Evolutionary conservation across 1,140 invertebrate genomes (phyloP), one percentile per base, ranked within the genome.

Genomic region (Pseudomyrmex sp.): DNA sequence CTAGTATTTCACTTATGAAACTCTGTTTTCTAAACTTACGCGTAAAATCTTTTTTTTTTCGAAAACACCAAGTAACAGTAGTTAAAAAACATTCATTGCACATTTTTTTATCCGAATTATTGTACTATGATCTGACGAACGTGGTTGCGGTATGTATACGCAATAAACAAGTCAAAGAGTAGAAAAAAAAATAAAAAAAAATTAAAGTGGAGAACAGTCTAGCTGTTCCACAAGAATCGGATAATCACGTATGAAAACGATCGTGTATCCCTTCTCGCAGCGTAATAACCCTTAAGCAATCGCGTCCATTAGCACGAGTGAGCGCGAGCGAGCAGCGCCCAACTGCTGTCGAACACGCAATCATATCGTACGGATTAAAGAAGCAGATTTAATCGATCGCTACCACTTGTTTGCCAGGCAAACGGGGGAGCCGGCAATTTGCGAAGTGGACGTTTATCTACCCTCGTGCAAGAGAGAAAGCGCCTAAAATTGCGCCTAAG

Each of bases 221-320:
- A 48, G 20, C 54, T 26, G 59, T 68, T 80, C 46, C 44, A 23
- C 44, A 20, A 70, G 35, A 70, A 70, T 70, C 66, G 76, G 15
- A 70, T 80, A 80, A 72, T 80, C 68, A 68, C 56, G 65, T 79
- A 79, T 44, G 26, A 35, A 8, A 26, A 72, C 23, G n/a, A 44
- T 50, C 66, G 44, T 72, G 23, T 79, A 79, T 79, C 66, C 66
- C 76, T 80, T 59, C 66, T 72, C 44, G 20, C 76, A 15, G 12
- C 44, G 76, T 12, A 80, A 80, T 70, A 80, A 70, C 54, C 76
- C 76, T 80, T 70, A 80, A 80, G 76, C 76, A 80, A 80, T 80
- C 76, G 56, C 48, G 70, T 59, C 54, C 44, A 80, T 80, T 72
- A 80, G 44, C 44, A 23, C 54, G n/a, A 70, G 20, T 20, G 66